A percentile compares a stretch with the other conserved stretches of the same genome.
These are phyloP conservation scores for Labeo rohita DNA, from an alignment of 2,113 vertebrate species.

Conservation along the genomic window DNA sequence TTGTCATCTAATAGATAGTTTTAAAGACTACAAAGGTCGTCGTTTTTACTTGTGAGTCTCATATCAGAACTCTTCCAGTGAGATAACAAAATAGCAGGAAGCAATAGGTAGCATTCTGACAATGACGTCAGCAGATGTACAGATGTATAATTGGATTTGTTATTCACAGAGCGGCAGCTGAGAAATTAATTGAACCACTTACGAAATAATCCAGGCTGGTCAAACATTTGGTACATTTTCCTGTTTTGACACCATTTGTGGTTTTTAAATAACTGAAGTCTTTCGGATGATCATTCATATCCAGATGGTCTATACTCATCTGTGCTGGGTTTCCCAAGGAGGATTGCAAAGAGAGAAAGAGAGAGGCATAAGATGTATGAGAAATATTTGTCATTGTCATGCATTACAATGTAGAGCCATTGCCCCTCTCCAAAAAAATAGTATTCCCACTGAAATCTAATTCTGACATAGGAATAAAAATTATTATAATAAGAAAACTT, in stretches of 20 bases:
- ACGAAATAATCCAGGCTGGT: constrained; percentile 6
- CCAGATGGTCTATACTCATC: constrained; percentile 22
- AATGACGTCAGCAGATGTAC: constrained; percentile 38
- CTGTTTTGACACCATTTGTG: neutral
- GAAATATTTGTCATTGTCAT: constrained; percentile 28
- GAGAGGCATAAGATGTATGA: constrained; percentile 5
- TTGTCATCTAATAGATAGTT: neutral
- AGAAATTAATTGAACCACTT: constrained; percentile 34
- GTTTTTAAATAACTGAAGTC: neutral
- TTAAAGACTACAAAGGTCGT: no score
- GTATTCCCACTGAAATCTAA: neutral
- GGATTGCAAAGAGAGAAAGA: neutral
- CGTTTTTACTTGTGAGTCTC: neutral
- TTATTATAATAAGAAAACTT: neutral
- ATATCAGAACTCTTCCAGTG: neutral
- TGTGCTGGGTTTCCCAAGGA: neutral
- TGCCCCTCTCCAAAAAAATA: neutral
- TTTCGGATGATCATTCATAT: constrained; percentile 2
- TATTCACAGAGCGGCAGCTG: constrained; percentile 19
- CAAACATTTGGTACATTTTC: neutral
- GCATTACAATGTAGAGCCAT: neutral
- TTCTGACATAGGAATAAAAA: neutral
- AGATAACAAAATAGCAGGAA: neutral
- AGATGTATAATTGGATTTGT: constrained; percentile 15
- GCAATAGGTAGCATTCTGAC: neutral